A percentile compares a stretch with the other conserved stretches of the same genome.
Evolutionary conservation across 2,113 vertebrate species (phyloP).

Genomic region (Scomber japonicus): DNA sequence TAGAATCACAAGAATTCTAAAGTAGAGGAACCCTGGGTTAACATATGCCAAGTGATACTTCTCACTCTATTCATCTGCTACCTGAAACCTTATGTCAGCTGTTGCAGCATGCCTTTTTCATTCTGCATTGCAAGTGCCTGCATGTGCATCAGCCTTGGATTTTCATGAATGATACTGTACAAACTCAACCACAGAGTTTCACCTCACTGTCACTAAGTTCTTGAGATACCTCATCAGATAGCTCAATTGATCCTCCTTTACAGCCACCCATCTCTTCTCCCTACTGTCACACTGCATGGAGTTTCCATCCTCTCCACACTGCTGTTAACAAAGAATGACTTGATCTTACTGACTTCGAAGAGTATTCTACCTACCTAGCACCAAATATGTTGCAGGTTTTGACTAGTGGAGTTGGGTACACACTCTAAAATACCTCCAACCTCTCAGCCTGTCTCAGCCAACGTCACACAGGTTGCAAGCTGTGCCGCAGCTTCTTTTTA

Average conservation of each 20-base stretch:
- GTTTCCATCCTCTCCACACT: neutral
- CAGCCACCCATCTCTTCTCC: slow-evolving; percentile 3
- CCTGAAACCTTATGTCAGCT: neutral
- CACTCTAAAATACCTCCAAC: neutral
- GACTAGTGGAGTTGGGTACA: neutral
- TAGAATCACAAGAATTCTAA: neutral
- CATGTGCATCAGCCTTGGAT: slow-evolving; percentile 20
- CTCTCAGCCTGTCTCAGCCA: slow-evolving; percentile 13
- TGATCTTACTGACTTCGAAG: slow-evolving; percentile 17
- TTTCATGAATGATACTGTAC: slow-evolving; percentile 14
- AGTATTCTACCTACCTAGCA: neutral
- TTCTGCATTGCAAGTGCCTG: slow-evolving; percentile 4
- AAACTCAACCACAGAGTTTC: neutral
- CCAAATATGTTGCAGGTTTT: slow-evolving; percentile 6
- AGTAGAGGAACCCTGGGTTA: neutral
- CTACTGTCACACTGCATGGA: slow-evolving; percentile 6
- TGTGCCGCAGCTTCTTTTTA: slow-evolving; percentile 43
- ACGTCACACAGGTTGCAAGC: slow-evolving; percentile 38
- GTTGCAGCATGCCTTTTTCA: neutral
- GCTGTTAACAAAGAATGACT: slow-evolving; percentile 18
- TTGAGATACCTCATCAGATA: slow-evolving; percentile 25
- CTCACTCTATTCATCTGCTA: neutral
- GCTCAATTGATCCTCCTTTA: slow-evolving; percentile 9
- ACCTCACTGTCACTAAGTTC: neutral
- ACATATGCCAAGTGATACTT: neutral